Percentiles rank a stretch among this genome's conserved stretches.
Evolutionary conservation across 2,113 vertebrate genomes (phyloP).

Genomic region (Odocoileus hemionus): DNA sequence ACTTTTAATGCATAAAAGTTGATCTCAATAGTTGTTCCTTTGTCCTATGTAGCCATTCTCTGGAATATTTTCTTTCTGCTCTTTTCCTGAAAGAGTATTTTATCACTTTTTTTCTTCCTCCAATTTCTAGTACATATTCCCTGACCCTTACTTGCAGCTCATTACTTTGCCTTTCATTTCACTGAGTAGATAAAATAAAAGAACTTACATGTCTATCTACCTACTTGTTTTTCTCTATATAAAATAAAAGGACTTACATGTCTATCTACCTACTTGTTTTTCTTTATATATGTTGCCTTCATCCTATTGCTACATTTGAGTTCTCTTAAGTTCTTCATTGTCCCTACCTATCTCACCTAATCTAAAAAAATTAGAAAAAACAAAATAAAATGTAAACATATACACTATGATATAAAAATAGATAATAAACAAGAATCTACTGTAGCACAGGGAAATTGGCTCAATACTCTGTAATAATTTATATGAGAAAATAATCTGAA

Average conservation of each 20-base stretch:
- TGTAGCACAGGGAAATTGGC: background rate
- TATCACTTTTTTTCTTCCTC: background rate
- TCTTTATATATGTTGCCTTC: background rate
- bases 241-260: background rate
- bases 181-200: background rate
- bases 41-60: background rate
- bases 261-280: background rate
- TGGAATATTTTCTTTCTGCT: background rate
- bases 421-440: background rate
- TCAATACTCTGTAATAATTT: background rate
- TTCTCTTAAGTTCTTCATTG: background rate
- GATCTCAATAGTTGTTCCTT: background rate
- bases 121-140: background rate
- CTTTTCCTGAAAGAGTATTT: background rate
- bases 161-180: background rate
- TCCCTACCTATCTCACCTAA: background rate
- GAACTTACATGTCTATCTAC: background rate
- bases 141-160: background rate
- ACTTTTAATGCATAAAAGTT: background rate
- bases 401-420: background rate
- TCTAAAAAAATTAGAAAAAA: background rate
- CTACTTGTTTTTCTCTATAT: background rate
- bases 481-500: background rate
- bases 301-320: background rate
- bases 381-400: background rate